A percentile compares a stretch with the other conserved stretches of the same genome.
Evolutionary conservation across 2,888 invertebrate species (phyloP).

Genomic region (Trisateles emortualis): DNA sequence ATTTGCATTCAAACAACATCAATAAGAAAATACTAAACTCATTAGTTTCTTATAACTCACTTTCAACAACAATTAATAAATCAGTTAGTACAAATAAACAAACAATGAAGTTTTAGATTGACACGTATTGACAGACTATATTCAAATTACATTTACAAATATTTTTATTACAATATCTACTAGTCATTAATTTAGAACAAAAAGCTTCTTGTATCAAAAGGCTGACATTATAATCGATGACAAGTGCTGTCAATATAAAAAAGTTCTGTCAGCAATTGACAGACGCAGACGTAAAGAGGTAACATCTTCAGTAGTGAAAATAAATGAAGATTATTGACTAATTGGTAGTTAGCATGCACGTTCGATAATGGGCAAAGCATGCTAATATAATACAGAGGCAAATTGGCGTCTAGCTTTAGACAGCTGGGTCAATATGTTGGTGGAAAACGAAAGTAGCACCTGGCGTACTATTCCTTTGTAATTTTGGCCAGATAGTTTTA

Average conservation of each 20-base stretch:
- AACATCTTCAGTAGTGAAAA: constrained; percentile 43
- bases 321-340: constrained; percentile 57
- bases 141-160: no score
- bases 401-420: constrained; percentile 60
- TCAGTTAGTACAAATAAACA: background rate
- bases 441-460: constrained; percentile 55
- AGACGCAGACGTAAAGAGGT: constrained; percentile 52
- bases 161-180: background rate
- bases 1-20: no score
- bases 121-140: background rate
- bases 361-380: constrained; percentile 48
- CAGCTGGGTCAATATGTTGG: constrained; percentile 48
- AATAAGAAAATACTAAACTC: no score
- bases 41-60: no score
- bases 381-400: constrained; percentile 55
- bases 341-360: constrained; percentile 58
- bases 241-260: constrained; percentile 50
- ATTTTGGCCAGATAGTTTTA: constrained; percentile 43
- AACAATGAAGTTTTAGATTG: background rate
- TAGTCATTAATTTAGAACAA: constrained; percentile 19
- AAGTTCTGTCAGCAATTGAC: constrained; percentile 47
- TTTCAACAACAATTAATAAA: constrained; percentile 9
- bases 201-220: constrained; percentile 19
- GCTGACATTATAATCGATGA: constrained; percentile 33
- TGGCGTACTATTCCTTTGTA: constrained; percentile 38